These are phyloP conservation scores for Galerucella pusilla DNA, from an alignment of 2,888 invertebrate species.

Conservation along the genomic window DNA sequence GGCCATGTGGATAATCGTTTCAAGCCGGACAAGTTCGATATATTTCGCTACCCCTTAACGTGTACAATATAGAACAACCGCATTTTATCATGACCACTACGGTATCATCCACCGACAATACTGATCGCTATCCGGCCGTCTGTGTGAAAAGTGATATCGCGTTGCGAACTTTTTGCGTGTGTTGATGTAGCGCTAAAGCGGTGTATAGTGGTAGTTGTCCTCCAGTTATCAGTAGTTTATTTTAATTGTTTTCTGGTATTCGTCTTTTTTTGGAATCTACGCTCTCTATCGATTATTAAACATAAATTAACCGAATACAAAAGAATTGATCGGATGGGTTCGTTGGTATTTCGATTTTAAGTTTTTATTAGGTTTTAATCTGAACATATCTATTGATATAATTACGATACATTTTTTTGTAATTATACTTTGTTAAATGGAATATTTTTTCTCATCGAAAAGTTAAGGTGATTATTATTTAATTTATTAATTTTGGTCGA, in stretches of 20 bases:
- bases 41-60: constrained; percentile 54
- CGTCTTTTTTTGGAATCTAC: constrained; percentile 16
- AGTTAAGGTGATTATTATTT: too few relatives aligned
- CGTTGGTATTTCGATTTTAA: constrained; percentile 41
- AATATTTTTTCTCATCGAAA: not conserved
- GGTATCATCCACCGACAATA: constrained; percentile 54
- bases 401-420: not conserved
- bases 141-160: constrained; percentile 40
- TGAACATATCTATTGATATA: not conserved
- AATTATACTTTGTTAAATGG: not conserved
- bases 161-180: constrained; percentile 52
- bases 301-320: constrained; percentile 37
- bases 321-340: constrained; percentile 49
- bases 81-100: constrained; percentile 58
- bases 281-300: constrained; percentile 31
- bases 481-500: too few relatives aligned
- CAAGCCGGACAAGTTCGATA: constrained; percentile 49
- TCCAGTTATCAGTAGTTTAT: constrained; percentile 11
- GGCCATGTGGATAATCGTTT: constrained; percentile 56
- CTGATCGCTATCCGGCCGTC: constrained; percentile 27
- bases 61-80: constrained; percentile 51
- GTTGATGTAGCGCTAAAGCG: constrained; percentile 35
- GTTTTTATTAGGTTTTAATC: constrained; percentile 31
- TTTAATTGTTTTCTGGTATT: constrained; percentile 21
- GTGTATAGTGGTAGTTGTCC: constrained; percentile 33